Evolutionary conservation across 2,113 vertebrate species (phyloP).

Genomic region (Corapipo altera): DNA sequence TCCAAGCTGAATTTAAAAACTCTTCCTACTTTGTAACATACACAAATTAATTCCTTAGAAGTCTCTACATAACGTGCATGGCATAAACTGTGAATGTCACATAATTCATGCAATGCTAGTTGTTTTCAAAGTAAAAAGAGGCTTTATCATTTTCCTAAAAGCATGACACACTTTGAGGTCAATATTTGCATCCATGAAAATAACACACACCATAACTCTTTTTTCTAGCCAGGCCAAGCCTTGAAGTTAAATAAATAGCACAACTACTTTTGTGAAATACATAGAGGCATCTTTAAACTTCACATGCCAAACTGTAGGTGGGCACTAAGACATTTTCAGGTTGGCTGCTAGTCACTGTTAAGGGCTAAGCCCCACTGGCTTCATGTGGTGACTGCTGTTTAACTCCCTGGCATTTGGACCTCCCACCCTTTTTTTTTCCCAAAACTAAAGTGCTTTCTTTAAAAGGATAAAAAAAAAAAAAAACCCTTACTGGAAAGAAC

Average conservation of each 20-base stretch:
- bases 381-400: not conserved
- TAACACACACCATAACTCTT: not conserved
- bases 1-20: not conserved
- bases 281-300: not conserved
- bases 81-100: not conserved
- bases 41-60: not conserved
- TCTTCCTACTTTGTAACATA: not conserved
- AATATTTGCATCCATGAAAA: not conserved
- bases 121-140: not conserved
- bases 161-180: not conserved
- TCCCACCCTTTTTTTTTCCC: not conserved
- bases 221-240: not conserved
- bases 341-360: not conserved
- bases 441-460: not conserved
- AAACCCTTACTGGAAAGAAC: not conserved
- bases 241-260: not conserved
- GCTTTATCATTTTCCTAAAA: not conserved
- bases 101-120: not conserved
- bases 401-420: not conserved
- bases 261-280: not conserved
- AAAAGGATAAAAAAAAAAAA: not conserved
- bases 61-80: not conserved
- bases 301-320: not conserved
- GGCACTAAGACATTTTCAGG: not conserved
- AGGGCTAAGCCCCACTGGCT: not conserved